These are phyloP conservation scores for Tylochromis polylepis DNA, from an alignment of 2,113 vertebrate species.

Conservation along the genomic window DNA sequence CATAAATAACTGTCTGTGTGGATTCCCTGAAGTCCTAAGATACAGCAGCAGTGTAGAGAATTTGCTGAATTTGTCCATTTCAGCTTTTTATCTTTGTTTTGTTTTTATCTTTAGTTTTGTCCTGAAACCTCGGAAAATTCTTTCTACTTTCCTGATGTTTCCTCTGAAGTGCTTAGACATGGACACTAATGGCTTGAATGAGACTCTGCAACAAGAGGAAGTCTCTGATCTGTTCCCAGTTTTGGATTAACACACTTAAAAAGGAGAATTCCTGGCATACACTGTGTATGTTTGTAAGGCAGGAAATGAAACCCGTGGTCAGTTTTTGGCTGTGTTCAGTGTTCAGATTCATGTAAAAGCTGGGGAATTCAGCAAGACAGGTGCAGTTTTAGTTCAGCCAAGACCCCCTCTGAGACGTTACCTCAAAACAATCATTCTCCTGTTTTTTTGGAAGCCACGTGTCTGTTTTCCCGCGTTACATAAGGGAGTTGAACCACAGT, in stretches of 20 bases:
- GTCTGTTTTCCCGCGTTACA: slow-evolving; percentile 38
- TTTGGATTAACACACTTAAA: not conserved
- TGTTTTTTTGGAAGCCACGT: slow-evolving; percentile 37
- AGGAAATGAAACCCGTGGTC: not conserved
- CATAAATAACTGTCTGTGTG: not conserved
- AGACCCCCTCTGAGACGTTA: slow-evolving; percentile 21
- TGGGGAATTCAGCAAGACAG: slow-evolving; percentile 37
- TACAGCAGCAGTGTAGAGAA: not conserved
- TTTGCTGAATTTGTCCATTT: not conserved
- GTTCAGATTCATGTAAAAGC: not conserved
- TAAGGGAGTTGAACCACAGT: slow-evolving; percentile 44
- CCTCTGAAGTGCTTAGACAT: not conserved
- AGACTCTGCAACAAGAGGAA: not conserved
- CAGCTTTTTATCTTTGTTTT: not conserved
- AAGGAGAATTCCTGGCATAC: not conserved
- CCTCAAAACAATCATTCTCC: slow-evolving; percentile 25
- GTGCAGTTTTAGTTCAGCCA: slow-evolving; percentile 25
- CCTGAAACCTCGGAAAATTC: not conserved
- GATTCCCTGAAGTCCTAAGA: not conserved
- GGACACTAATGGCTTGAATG: not conserved
- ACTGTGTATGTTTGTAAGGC: not conserved
- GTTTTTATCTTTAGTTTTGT: not conserved
- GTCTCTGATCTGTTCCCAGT: slow-evolving; percentile 1
- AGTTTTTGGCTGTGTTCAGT: not conserved
- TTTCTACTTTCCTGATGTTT: not conserved